Base-by-base conservation (phyloP, 2,113 vertebrate genomes). In the Polyodon spathula region DNA sequence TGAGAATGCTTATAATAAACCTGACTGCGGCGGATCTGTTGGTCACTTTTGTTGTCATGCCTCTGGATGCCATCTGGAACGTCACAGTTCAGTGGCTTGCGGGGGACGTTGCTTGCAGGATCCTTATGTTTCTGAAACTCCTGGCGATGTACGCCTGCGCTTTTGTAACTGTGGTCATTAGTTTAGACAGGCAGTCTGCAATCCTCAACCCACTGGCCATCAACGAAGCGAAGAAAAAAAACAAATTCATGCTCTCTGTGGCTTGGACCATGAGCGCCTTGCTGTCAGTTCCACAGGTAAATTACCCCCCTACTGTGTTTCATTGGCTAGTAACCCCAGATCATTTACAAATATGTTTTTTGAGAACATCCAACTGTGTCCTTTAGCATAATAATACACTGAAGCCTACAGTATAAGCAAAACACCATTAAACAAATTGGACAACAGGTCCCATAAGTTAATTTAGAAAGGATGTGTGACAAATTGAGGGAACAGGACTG, bases 61-160 rank as follows among this genome's bases (percentile, higher is more conserved):
- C 92, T 0, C 77, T 93, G 70, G 92, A 93, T 0, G 91, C 90
- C 0, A 64, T 70, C 66, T 93, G 91, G 91, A 93, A 93, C 73
- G 83, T 93, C 71, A 93, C 89, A 0, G 83, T 93, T 67, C 89
- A 92, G 82, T 93, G 91, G 91, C 70, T 75, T 67, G 92, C 82
- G 0, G 91, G 89, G 0, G 90, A 92, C 56, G 56, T 76, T 59
- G 83, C 86, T 71, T 93, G 92, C 70, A 77, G 89, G 53, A 65
- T 90, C 41, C 81, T 92, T 37, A 92, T 93, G 92, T 93, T 89
- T 73, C 69, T 93, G 37, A 91, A 89, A 38, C 86, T 93, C 27
- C 76, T 89, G 73, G 88, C 92, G 10, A 93, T 93, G 90, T 90
- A 92, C 12, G 89, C 90, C 6, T 86, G 89, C 0, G 88, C 91